These are phyloP conservation scores for Tiliacea aurago DNA, from an alignment of 2,888 invertebrate species.

Conservation along the genomic window DNA sequence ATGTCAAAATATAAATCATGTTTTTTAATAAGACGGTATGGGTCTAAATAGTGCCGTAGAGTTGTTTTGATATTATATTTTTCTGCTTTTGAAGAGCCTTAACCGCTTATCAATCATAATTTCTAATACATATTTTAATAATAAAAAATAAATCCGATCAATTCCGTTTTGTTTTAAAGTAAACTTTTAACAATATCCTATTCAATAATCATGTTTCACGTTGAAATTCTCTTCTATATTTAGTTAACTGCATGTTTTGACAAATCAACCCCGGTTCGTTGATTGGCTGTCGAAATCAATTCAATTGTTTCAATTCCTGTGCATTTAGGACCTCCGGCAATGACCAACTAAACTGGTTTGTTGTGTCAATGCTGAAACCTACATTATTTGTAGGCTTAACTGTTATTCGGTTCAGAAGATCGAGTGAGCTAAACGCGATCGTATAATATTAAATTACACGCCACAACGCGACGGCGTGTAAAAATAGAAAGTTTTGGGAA, in stretches of 20 bases:
- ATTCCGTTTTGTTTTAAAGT: no score
- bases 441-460: not conserved
- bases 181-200: not conserved
- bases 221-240: constrained; percentile 13
- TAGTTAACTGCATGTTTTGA: constrained; percentile 9
- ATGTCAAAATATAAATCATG: no score
- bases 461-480: no score
- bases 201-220: not conserved
- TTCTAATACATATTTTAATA: no score
- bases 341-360: constrained; percentile 34
- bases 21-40: no score
- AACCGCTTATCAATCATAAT: not conserved
- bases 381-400: constrained; percentile 15
- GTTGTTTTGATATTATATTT: not conserved
- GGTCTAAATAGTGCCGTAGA: not conserved
- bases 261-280: constrained; percentile 44
- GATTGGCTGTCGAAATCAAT: constrained; percentile 52
- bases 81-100: not conserved
- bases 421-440: constrained; percentile 4
- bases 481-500: not conserved
- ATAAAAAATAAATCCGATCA: no score
- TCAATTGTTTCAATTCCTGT: constrained; percentile 33
- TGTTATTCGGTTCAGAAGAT: constrained; percentile 6
- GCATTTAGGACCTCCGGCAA: constrained; percentile 13
- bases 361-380: constrained; percentile 27